Conservation (phyloP, 2,113 vertebrate species). For the Formicarius rufipectus region DNA sequence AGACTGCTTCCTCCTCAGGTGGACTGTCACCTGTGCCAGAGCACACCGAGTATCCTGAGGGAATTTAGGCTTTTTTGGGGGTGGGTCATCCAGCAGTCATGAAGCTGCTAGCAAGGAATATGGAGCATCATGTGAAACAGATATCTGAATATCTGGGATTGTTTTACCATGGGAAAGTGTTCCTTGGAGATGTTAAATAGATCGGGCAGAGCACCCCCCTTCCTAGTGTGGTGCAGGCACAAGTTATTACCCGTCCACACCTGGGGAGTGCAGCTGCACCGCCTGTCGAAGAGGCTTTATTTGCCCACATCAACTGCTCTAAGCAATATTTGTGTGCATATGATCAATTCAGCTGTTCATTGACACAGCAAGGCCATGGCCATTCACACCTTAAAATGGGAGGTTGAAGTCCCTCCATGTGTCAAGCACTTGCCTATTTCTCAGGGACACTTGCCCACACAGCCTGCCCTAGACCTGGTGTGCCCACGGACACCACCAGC, state of each 20-base stretch:
- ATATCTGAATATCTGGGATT: not conserved
- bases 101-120: not conserved
- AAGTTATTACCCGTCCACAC: not conserved
- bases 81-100: not conserved
- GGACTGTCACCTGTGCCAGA: not conserved
- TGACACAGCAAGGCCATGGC: not conserved
- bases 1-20: not conserved
- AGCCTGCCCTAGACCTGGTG: not conserved
- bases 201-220: not conserved
- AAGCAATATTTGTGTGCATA: not conserved
- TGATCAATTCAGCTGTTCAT: not conserved
- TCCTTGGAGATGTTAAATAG: not conserved
- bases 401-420: not conserved
- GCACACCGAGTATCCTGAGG: not conserved
- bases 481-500: accelerated
- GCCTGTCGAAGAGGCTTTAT: not conserved
- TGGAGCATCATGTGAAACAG: not conserved
- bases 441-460: not conserved
- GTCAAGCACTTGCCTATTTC: not conserved
- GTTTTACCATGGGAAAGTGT: not conserved
- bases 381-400: not conserved
- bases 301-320: not conserved
- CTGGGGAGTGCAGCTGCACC: not conserved
- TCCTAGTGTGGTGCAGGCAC: not conserved
- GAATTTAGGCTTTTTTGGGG: not conserved